Percentiles rank a stretch among this genome's conserved stretches.
Evolutionary conservation across 1,140 invertebrate species (phyloP).

Genomic region (Marisa cornuarietis): DNA sequence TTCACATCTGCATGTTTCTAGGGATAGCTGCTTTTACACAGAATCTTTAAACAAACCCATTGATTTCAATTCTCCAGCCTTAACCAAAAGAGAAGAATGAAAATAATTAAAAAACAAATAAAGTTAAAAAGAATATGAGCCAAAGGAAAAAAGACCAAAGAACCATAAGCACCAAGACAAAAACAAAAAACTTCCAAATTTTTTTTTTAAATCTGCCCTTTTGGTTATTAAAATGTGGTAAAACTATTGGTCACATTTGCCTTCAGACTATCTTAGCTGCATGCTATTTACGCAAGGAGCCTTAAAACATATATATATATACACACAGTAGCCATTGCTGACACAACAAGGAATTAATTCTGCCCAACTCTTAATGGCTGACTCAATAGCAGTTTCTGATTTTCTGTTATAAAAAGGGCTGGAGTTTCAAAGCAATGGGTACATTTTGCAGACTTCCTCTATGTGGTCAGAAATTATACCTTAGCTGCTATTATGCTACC

Average conservation of each 20-base stretch:
- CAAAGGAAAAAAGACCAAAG: neutral
- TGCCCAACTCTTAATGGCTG: too few species aligned
- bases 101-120: neutral
- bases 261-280: neutral
- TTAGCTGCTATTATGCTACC: too few species aligned
- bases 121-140: neutral
- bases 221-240: neutral
- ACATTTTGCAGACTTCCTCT: neutral
- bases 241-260: neutral
- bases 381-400: too few species aligned
- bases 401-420: neutral
- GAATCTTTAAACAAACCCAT: neutral
- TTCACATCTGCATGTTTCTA: neutral
- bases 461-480: neutral
- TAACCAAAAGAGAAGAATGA: neutral
- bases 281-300: neutral
- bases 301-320: neutral
- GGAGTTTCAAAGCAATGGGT: neutral
- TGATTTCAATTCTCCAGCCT: neutral
- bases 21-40: neutral
- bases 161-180: neutral
- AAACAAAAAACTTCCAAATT: neutral
- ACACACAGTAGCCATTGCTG: neutral
- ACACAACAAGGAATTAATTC: neutral
- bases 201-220: neutral